Evolutionary conservation across 2,888 invertebrate genomes (phyloP).

Genomic region (Smittia aterrima): DNA sequence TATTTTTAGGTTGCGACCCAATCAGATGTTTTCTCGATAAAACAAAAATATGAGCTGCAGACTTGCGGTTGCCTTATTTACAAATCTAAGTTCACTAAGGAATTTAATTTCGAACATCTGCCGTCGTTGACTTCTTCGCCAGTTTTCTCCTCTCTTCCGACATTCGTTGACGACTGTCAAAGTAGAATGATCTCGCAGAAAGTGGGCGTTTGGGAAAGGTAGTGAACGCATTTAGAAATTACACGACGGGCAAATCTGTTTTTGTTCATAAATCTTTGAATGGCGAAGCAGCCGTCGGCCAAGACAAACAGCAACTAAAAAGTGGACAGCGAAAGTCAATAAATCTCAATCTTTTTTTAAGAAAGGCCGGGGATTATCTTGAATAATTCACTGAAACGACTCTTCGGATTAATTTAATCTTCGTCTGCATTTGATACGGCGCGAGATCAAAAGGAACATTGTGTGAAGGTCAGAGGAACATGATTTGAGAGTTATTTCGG

Average conservation of each 20-base stretch:
- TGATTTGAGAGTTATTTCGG: neutral
- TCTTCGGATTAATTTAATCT: no score
- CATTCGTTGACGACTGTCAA: neutral
- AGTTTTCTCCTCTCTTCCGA: neutral
- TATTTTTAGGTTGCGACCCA: conserved; percentile 18
- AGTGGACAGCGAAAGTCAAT: neutral
- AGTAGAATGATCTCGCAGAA: no score
- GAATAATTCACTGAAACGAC: neutral
- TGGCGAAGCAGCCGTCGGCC: neutral
- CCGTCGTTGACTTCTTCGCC: neutral
- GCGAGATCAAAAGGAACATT: neutral
- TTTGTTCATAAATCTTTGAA: no score
- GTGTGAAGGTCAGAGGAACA: neutral
- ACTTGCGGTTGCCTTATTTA: conserved; percentile 13
- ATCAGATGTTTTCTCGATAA: conserved; percentile 22
- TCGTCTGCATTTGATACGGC: neutral
- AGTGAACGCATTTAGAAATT: no score
- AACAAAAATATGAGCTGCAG: conserved; percentile 12
- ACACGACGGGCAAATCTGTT: no score
- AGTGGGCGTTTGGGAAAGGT: no score
- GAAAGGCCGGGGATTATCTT: conserved; percentile 2
- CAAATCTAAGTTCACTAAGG: neutral
- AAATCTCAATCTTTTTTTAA: neutral
- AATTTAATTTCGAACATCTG: neutral
- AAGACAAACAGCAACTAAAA: neutral